These are phyloP conservation scores for Lemur catta DNA, from an alignment of 2,797 vertebrate genomes.

Conservation along the genomic window DNA sequence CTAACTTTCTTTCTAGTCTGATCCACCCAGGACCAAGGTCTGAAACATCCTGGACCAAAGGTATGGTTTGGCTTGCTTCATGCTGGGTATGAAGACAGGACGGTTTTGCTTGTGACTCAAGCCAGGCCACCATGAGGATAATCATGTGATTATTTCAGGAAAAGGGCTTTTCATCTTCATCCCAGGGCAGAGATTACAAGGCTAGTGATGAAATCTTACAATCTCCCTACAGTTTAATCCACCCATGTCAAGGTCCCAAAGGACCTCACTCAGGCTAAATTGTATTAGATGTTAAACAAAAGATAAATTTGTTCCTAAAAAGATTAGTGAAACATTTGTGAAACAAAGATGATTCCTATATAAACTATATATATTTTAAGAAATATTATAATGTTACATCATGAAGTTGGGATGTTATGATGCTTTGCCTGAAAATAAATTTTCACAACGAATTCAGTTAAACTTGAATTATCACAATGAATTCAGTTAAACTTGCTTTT, in stretches of 20 bases:
- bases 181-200: not conserved
- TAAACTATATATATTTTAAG: not conserved
- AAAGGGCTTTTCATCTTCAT: slow-evolving; percentile 5
- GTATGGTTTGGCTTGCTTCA: not conserved
- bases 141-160: not conserved
- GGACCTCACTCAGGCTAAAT: not conserved
- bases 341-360: not conserved
- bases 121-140: not conserved
- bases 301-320: not conserved
- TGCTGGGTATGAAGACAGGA: not conserved
- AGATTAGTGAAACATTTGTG: not conserved
- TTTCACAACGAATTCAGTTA: not conserved
- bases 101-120: not conserved
- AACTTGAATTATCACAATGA: slow-evolving; percentile 17
- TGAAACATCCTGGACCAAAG: not conserved
- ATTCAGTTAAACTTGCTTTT: slow-evolving; percentile 4
- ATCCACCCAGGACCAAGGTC: not conserved
- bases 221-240: not conserved
- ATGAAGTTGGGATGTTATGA: not conserved
- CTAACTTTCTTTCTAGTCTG: not conserved
- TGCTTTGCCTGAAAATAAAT: not conserved
- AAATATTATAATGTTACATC: slow-evolving; percentile 3
- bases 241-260: not conserved
- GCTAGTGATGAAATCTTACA: not conserved
- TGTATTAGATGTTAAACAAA: not conserved